Evolutionary conservation across 2,888 invertebrate genomes (phyloP).

Genomic region (Xestia ashworthii): DNA sequence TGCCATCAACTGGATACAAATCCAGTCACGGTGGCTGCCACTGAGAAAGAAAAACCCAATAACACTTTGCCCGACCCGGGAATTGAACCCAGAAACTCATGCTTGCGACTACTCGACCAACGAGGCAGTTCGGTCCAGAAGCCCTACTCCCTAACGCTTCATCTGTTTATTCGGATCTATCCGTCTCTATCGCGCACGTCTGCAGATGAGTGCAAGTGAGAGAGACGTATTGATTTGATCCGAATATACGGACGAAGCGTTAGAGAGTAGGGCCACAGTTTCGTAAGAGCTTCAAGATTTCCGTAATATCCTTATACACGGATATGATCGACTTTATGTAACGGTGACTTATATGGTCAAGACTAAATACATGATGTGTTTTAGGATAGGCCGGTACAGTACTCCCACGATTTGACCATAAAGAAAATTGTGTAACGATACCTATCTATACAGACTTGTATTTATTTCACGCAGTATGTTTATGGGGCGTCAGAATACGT

Average conservation of each 20-base stretch:
- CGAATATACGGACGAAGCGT: too few species aligned
- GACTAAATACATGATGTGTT: neutral
- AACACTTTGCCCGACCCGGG: neutral
- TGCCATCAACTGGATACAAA: too few species aligned
- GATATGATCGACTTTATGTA: constrained; percentile 21
- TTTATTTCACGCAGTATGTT: neutral
- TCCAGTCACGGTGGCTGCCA: too few species aligned
- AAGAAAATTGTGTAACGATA: neutral
- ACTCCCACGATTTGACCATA: constrained; percentile 19
- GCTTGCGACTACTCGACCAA: neutral
- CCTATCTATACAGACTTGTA: neutral
- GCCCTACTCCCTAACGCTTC: too few species aligned
- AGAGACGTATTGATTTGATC: too few species aligned
- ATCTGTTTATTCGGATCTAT: too few species aligned
- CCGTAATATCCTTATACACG: neutral
- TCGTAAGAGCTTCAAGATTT: neutral
- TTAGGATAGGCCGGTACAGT: neutral
- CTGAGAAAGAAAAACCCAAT: too few species aligned
- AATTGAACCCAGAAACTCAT: neutral
- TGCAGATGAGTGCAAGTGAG: too few species aligned
- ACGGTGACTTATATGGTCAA: constrained; percentile 18
- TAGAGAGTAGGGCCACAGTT: too few species aligned
- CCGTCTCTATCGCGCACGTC: too few species aligned
- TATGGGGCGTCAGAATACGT: neutral
- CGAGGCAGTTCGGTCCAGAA: neutral